Conservation (phyloP, 2,797 vertebrate species). For the Trematomus bernacchii region DNA sequence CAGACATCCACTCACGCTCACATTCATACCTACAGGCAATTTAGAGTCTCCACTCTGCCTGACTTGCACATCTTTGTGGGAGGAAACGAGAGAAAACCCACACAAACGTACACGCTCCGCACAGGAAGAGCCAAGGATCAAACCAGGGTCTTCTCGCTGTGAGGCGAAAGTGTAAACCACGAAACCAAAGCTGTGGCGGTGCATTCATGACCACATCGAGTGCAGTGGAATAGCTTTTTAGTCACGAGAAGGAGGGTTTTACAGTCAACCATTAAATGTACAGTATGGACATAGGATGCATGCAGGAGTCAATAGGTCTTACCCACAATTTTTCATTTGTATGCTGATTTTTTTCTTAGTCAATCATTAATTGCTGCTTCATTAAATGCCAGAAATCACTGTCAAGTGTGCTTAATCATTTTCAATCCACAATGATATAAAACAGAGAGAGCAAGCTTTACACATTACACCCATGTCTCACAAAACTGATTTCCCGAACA, state of each 20-base stretch:
- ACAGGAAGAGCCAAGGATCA: conserved; percentile 60
- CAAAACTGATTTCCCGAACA: background rate
- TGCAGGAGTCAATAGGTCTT: too few relatives aligned
- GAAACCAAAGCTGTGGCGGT: conserved; percentile 8
- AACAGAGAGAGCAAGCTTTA: background rate
- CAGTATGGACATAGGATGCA: background rate
- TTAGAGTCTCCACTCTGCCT: conserved; percentile 69
- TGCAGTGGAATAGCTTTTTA: background rate
- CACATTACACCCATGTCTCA: background rate
- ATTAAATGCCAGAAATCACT: background rate
- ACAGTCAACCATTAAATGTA: background rate
- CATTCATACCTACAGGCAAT: conserved; percentile 60
- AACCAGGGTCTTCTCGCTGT: conserved; percentile 48
- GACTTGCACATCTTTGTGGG: conserved; percentile 58
- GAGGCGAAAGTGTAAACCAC: conserved; percentile 44
- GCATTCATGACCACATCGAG: conserved; percentile 22
- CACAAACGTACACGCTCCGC: conserved; percentile 56
- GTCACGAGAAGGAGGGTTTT: background rate
- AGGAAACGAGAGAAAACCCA: conserved; percentile 64
- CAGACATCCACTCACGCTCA: conserved; percentile 63
- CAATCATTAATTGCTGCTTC: background rate
- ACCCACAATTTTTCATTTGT: background rate
- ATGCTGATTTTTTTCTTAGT: background rate
- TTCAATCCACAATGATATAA: background rate
- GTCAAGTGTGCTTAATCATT: background rate